Percentiles rank a stretch among this genome's conserved stretches.
Conservation (phyloP, 2,888 invertebrate species). For the Microctonus brassicae region DNA sequence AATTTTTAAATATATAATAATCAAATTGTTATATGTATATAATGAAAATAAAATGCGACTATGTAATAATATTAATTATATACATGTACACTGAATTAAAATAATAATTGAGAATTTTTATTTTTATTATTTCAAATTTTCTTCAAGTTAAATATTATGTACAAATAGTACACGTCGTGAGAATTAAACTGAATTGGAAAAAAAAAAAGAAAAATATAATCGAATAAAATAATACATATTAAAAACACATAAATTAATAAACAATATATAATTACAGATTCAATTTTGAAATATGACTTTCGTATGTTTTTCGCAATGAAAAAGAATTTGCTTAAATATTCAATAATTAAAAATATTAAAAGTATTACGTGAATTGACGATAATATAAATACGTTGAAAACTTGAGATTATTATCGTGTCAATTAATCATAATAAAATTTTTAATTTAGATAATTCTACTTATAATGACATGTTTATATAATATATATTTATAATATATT, state of each 20-base stretch:
- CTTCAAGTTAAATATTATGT: not conserved
- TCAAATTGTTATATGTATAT: no score
- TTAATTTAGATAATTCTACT: not conserved
- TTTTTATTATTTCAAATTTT: not conserved
- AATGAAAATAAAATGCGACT: not conserved
- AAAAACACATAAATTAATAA: not conserved
- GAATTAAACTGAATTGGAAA: no score
- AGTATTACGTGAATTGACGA: no score
- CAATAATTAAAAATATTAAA: no score
- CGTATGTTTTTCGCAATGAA: not conserved
- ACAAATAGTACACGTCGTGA: conserved; percentile 1
- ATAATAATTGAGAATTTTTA: not conserved
- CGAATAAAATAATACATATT: not conserved
- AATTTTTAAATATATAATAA: no score
- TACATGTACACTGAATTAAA: no score
- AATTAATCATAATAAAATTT: not conserved
- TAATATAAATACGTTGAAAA: no score
- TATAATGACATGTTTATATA: not conserved
- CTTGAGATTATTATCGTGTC: no score
- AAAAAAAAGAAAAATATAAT: not conserved
- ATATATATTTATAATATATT: no score
- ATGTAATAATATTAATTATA: not conserved
- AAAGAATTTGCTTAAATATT: no score
- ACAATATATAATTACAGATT: not conserved
- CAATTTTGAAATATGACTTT: not conserved